A percentile compares a stretch with the other conserved stretches of the same genome.
Evolutionary conservation across 2,888 invertebrate species (phyloP).

Genomic region (Boloria selene): DNA sequence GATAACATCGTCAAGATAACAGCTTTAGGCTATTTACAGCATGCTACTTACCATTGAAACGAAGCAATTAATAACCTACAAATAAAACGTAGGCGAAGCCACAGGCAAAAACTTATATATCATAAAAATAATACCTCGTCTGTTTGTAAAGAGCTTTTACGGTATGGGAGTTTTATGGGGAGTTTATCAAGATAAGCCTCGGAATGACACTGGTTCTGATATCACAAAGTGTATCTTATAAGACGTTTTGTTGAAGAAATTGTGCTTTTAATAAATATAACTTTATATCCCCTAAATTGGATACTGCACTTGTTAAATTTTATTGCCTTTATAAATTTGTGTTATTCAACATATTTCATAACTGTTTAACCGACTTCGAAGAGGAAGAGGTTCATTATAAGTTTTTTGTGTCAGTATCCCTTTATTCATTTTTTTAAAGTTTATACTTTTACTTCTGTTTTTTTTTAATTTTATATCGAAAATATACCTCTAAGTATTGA

Average conservation of each 20-base stretch:
- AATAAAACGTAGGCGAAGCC: background rate
- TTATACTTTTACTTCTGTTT: too few species aligned
- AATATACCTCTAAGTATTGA: too few species aligned
- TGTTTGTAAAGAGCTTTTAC: conserved; percentile 27
- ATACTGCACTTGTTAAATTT: conserved; percentile 13
- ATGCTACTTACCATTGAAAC: too few species aligned
- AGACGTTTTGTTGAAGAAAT: conserved; percentile 10
- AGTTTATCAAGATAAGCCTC: conserved; percentile 37
- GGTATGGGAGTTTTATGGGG: conserved; percentile 31
- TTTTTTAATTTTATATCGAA: too few species aligned
- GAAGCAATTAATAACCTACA: too few species aligned
- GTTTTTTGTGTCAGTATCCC: too few species aligned
- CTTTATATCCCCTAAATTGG: conserved; percentile 4
- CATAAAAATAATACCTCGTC: conserved; percentile 17
- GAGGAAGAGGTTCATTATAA: too few species aligned
- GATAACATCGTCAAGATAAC: too few species aligned
- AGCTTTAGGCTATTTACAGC: too few species aligned
- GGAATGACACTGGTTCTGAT: conserved; percentile 24
- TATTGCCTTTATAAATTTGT: background rate
- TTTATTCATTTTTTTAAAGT: too few species aligned
- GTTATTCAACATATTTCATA: too few species aligned
- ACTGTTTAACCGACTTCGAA: too few species aligned
- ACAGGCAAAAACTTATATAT: conserved; percentile 3
- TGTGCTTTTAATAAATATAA: conserved; percentile 8
- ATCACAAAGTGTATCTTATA: conserved; percentile 19